Base-by-base conservation (phyloP, 2,797 vertebrate species). In the Lindbergichthys nudifrons region DNA sequence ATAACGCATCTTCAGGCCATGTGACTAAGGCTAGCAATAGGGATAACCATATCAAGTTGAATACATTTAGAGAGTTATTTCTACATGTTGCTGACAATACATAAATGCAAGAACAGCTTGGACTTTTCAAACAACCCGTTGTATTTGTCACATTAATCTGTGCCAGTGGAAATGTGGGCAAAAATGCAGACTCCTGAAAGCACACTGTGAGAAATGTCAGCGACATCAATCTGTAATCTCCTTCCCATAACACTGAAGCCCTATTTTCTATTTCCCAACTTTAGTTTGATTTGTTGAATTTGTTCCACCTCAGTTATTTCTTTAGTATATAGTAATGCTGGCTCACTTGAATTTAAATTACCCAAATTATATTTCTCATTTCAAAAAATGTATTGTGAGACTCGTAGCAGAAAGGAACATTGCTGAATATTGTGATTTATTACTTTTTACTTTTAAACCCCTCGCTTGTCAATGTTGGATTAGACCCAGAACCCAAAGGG, bases 261-360 rank as follows among this genome's bases (percentile, higher is more conserved):
- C 70, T 73, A 43, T 77, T 58, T 77, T 73, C 19, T 57, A 18
- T 70, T 65, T 57, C 36, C 30, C 11, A 14, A 52, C 43, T 56
- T 62, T 26, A 23, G 52, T 64, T 72, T 47, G 42, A 75, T 71
- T 70, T 77, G 65, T 73, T 69, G 69, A 76, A 74, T 83, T 80
- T 65, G 65, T 76, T 83, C 71, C 70, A 71, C 21, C 9, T 68
- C 71, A 50, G 6, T 59, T 65, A 50, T 70, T 84, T 66, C 51
- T 81, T 79, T 59, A 39, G 43, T 39, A 19, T 47, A n/a, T 14
- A 8, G 11, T 14, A 56, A 26, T 12, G 41, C 18, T 36, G 19
- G 23, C 50, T 57, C 41, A 26, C 60, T 56, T 50, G 4, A 72
- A 54, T 23, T 18, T 39, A 73, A 82, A 54, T 30, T 48, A 52